A percentile compares a stretch with the other conserved stretches of the same genome.
phyloP scores from a whole-genome alignment of 2,113 vertebrate genomes.

The Loxodonta africana region DNA sequence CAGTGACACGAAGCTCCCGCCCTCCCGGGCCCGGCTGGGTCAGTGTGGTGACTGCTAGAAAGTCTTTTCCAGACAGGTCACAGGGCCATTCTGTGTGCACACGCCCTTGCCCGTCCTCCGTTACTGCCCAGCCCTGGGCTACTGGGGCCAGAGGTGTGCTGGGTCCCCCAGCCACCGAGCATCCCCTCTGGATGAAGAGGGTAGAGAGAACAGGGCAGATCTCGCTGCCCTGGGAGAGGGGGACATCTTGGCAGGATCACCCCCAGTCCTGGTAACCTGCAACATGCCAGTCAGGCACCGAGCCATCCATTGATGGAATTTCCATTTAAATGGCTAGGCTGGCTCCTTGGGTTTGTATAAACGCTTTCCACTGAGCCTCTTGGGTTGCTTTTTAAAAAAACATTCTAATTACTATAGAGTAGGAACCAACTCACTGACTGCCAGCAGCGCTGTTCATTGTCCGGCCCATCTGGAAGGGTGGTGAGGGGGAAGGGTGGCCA shows the following conservation, averaged over 20 bases:
- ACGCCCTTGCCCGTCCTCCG: rapidly evolving
- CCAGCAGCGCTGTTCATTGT: slow-evolving; percentile 15
- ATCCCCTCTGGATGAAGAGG: background rate
- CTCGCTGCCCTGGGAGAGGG: background rate
- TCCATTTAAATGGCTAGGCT: background rate
- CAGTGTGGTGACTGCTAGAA: background rate
- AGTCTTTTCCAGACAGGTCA: background rate
- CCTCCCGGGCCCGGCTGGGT: background rate
- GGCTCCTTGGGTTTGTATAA: background rate
- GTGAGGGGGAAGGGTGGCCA: background rate
- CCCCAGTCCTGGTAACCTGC: rapidly evolving
- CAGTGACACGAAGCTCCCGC: background rate
- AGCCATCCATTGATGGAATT: background rate
- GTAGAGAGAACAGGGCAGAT: background rate
- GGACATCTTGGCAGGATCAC: rapidly evolving
- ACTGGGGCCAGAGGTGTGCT: rapidly evolving
- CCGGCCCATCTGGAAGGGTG: background rate
- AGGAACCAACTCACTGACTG: slow-evolving; percentile 22
- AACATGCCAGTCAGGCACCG: background rate
- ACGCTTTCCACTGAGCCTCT: background rate
- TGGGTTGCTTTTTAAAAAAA: background rate
- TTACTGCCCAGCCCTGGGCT: background rate
- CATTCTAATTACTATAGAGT: slow-evolving; percentile 68
- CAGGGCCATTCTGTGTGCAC: background rate
- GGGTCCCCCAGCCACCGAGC: rapidly evolving